Evolutionary conservation across 2,888 invertebrate genomes (phyloP).

Genomic region (Himalopsyche kuldschensis): DNA sequence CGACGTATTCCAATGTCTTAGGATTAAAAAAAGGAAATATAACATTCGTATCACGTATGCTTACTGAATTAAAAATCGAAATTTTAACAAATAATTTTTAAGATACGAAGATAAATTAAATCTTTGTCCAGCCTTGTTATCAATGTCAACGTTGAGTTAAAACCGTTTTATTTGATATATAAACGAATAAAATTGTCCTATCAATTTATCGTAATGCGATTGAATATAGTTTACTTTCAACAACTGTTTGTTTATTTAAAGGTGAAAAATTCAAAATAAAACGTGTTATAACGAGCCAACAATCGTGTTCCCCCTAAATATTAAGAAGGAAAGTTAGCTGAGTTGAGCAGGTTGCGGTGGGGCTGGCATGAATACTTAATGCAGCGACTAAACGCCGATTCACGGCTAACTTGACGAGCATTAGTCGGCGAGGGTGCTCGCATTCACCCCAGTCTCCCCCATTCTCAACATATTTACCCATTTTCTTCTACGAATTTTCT

Average conservation of each 20-base stretch:
- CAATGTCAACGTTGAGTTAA: no score
- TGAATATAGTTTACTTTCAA: no score
- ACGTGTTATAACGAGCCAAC: background rate
- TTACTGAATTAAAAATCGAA: no score
- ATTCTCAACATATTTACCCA: background rate
- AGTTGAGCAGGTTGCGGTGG: conserved; percentile 8
- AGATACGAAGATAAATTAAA: no score
- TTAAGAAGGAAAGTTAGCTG: conserved; percentile 30
- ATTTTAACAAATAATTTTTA: no score
- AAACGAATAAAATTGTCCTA: no score
- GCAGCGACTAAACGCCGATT: conserved; percentile 35
- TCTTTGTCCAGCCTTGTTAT: no score
- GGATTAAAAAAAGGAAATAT: no score
- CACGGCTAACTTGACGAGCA: conserved; percentile 27
- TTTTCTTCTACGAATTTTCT: background rate
- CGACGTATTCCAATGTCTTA: no score
- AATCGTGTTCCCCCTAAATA: conserved; percentile 13
- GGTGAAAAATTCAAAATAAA: background rate
- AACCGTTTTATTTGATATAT: no score
- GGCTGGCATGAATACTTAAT: conserved; percentile 37
- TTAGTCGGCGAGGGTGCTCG: background rate
- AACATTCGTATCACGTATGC: no score
- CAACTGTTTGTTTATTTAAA: background rate
- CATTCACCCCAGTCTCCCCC: background rate
- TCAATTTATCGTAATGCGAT: no score